Percentiles rank a stretch among this genome's conserved stretches.
phyloP scores from a whole-genome alignment of 2,888 invertebrate species.

The Drosophila falleni region DNA sequence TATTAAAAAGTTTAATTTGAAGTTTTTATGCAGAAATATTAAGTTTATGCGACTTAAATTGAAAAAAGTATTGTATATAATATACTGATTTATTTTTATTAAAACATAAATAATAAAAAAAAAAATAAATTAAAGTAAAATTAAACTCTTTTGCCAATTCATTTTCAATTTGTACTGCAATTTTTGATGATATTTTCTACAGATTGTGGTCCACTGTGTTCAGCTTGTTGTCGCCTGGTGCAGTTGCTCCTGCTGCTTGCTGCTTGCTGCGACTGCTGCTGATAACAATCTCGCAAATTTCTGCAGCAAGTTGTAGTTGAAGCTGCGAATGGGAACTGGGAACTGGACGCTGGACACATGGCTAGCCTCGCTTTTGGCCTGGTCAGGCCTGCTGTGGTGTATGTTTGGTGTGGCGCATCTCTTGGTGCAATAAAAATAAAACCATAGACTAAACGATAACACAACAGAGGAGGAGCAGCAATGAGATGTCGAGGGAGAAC shows the following conservation, averaged over 20 bases:
- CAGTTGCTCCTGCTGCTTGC: conserved; percentile 42
- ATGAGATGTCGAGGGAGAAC: background rate
- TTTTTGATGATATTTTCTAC: background rate
- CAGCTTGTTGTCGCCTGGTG: conserved; percentile 25
- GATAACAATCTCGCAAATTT: conserved; percentile 79
- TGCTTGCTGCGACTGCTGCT: conserved; percentile 33
- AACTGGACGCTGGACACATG: conserved; percentile 46
- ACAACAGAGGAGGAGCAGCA: conserved; percentile 36
- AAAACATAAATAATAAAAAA: background rate
- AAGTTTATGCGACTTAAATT: too few relatives aligned
- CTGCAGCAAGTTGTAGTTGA: conserved; percentile 41
- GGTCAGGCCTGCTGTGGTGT: conserved; percentile 11
- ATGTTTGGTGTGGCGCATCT: conserved; percentile 59
- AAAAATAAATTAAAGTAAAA: too few relatives aligned
- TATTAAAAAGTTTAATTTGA: background rate
- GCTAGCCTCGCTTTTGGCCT: conserved; percentile 10
- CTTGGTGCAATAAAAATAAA: conserved; percentile 76
- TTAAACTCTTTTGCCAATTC: background rate
- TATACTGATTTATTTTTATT: too few relatives aligned
- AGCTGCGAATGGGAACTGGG: conserved; percentile 41
- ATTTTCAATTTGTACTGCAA: background rate
- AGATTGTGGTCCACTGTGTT: conserved; percentile 1
- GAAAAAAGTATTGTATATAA: too few relatives aligned
- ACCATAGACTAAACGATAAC: conserved; percentile 81
- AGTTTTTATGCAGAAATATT: too few relatives aligned